Base-by-base conservation (phyloP, 2,797 vertebrate genomes). In the Molossus alvarezi region DNA sequence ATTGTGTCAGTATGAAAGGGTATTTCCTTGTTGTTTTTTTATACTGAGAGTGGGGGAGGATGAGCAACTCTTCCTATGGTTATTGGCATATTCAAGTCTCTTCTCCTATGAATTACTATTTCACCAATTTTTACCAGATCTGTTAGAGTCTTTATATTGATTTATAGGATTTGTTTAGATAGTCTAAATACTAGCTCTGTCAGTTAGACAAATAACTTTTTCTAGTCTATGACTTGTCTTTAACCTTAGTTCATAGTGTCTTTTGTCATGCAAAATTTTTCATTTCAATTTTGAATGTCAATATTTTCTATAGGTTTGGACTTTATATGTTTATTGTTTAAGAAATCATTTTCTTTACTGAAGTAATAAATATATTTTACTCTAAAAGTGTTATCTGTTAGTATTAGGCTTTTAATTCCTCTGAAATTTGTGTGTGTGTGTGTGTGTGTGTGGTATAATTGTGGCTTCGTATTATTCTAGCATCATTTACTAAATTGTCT, bases 61-160 rank as follows among this genome's bases (percentile, higher is more conserved):
- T 65, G 45, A 93, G 12, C 5, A 37, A 91, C 33, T 82, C 67
- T 88, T 87, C n/a, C 60, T 23, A n/a, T 76, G 53, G 58, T 72
- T 94, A 80, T 86, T 94, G 90, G 48, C 65, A 76, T 90, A 67
- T 67, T 9, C 7, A 76, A 7, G 4, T 62, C 89, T 73, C 72
- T 80, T 89, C 33, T 91, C 86, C 67, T 85, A 45, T 88, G 88
- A 92, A 92, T 94, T 86, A 88, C 14, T 13, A 72, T 62, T 92
- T 27, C 15, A 29, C 72, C 27, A 91, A 67, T 57, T 92, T 14
- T 33, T 33, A 64, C 11, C 82, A 96, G 51, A 96, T 76, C 25
- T 81, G 23, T 77, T 88, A 37, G n/a, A 57, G 92, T 84, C 51
- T 94, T 94, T 91, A 60, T 88, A 95, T 80, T 90, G 67, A 88